phyloP scores from a whole-genome alignment of 2,888 invertebrate genomes.

The Thera britannica region DNA sequence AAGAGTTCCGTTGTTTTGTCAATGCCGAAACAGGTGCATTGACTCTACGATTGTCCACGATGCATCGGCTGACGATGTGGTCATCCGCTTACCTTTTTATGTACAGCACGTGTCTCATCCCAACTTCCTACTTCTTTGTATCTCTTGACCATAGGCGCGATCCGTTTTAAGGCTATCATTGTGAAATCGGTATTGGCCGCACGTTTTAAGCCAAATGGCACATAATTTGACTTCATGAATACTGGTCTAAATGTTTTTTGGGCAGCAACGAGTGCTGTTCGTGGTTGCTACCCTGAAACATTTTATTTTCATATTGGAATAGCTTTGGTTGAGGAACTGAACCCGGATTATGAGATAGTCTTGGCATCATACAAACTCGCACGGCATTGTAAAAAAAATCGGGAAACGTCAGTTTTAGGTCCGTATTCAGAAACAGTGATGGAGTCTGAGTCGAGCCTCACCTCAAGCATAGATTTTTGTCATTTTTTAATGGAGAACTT shows the following conservation, averaged over 20 bases:
- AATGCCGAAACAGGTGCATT: constrained; percentile 40
- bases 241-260: background rate
- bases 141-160: constrained; percentile 43
- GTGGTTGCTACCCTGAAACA: background rate
- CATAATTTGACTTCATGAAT: constrained; percentile 39
- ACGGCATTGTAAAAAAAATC: too few relatives aligned
- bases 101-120: constrained; percentile 43
- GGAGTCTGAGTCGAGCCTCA: too few relatives aligned
- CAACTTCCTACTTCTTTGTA: constrained; percentile 56
- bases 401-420: too few relatives aligned
- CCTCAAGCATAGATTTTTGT: too few relatives aligned
- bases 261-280: too few relatives aligned
- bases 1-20: constrained; percentile 16
- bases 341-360: too few relatives aligned
- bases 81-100: constrained; percentile 45
- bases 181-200: constrained; percentile 34
- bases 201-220: constrained; percentile 47
- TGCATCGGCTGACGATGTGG: constrained; percentile 36
- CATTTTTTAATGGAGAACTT: too few relatives aligned
- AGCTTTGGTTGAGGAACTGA: too few relatives aligned
- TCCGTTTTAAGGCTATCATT: constrained; percentile 48
- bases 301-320: background rate
- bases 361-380: too few relatives aligned
- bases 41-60: constrained; percentile 34
- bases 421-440: too few relatives aligned